These are phyloP conservation scores for Drosophila mayri DNA, from an alignment of 1,140 invertebrate species.

Conservation along the genomic window DNA sequence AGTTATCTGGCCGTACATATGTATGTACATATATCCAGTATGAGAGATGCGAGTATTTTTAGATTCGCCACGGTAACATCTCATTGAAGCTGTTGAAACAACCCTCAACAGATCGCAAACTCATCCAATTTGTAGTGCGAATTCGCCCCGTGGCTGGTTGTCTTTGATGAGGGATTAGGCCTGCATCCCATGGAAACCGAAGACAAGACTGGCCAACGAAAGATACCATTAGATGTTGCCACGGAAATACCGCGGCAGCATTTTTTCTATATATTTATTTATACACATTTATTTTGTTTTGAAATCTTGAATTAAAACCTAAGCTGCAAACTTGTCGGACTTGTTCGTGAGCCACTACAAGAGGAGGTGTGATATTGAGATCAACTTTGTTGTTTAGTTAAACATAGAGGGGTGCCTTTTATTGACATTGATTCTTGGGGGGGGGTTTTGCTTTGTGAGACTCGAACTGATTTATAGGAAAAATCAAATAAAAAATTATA, in stretches of 20 bases:
- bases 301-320: slow-evolving; percentile 42
- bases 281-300: slow-evolving; percentile 42
- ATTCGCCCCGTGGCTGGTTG: slow-evolving; percentile 46
- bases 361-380: slow-evolving; percentile 41
- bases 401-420: slow-evolving; percentile 5
- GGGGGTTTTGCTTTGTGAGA: not conserved
- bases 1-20: slow-evolving; percentile 47
- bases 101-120: slow-evolving; percentile 31
- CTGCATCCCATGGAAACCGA: slow-evolving; percentile 26
- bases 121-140: slow-evolving; percentile 54
- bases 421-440: slow-evolving; percentile 17
- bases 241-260: slow-evolving; percentile 33
- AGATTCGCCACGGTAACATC: slow-evolving; percentile 66
- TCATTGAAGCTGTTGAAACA: slow-evolving; percentile 56
- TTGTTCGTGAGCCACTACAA: slow-evolving; percentile 18
- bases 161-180: slow-evolving; percentile 57
- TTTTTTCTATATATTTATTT: slow-evolving; percentile 23
- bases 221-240: slow-evolving; percentile 28
- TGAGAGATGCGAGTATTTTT: slow-evolving; percentile 43
- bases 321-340: slow-evolving; percentile 40
- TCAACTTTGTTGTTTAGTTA: slow-evolving; percentile 19
- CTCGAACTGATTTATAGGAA: not conserved
- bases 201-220: slow-evolving; percentile 8
- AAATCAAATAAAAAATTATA: not conserved
- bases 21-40: slow-evolving; percentile 21